Percentiles rank a stretch among this genome's conserved stretches.
Evolutionary conservation across 2,797 vertebrate genomes (phyloP).

Genomic region (Xerus rutilus): DNA sequence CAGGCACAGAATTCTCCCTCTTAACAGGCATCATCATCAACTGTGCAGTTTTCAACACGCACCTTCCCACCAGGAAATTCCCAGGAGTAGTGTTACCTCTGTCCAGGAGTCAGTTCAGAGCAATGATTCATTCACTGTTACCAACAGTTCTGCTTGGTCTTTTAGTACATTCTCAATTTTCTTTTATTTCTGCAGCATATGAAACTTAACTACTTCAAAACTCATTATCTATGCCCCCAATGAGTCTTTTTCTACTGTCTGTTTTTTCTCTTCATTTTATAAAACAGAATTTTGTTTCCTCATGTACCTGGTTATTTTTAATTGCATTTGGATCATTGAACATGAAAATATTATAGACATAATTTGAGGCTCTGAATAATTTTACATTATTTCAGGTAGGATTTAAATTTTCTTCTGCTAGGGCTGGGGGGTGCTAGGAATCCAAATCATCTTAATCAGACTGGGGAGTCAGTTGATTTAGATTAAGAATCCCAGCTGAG

Average conservation of each 20-base stretch:
- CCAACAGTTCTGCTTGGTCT: too few species aligned
- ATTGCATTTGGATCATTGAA: background rate
- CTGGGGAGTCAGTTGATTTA: background rate
- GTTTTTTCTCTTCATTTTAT: background rate
- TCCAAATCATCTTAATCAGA: background rate
- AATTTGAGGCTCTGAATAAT: background rate
- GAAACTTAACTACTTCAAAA: conserved; percentile 14
- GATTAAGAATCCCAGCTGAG: background rate
- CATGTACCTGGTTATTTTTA: background rate
- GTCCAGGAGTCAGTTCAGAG: too few species aligned
- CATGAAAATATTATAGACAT: background rate
- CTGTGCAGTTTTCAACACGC: too few species aligned
- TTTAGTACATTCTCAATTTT: background rate
- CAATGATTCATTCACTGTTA: too few species aligned
- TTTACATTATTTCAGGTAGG: background rate
- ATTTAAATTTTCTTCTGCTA: background rate
- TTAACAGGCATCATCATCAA: too few species aligned
- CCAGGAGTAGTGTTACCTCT: too few species aligned
- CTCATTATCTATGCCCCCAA: background rate
- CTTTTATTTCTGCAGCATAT: background rate
- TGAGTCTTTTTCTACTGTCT: background rate
- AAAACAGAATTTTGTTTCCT: background rate
- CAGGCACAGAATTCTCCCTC: too few species aligned
- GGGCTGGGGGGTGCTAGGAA: background rate
- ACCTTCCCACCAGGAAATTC: too few species aligned